Conservation (phyloP, 2,113 vertebrate genomes). For the Mastomys natalensis region DNA sequence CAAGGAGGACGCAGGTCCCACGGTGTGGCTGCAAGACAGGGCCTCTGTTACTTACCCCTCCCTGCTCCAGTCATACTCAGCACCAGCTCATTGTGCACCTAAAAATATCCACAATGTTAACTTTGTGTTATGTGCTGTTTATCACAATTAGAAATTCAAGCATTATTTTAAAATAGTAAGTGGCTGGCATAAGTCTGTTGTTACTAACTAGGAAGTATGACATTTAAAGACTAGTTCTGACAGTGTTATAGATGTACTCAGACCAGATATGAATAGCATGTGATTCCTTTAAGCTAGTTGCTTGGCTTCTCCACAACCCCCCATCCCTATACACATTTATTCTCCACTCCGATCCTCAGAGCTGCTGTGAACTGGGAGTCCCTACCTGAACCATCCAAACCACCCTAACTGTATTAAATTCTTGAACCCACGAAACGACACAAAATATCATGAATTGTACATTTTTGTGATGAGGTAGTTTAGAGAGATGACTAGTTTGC, state of each 20-base stretch:
- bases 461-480: background rate
- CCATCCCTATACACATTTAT: background rate
- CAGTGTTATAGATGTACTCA: background rate
- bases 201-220: background rate
- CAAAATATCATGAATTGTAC: background rate
- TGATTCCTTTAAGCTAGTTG: background rate
- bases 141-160: background rate
- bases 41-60: background rate
- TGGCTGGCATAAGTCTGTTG: background rate
- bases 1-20: background rate
- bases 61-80: background rate
- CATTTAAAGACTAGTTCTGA: background rate
- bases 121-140: background rate
- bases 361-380: background rate
- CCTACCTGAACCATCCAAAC: no score
- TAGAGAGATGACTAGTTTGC: background rate
- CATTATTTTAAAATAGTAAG: background rate
- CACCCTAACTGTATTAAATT: background rate
- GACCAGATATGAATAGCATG: background rate
- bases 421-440: background rate
- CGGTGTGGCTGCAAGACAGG: background rate
- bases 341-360: background rate
- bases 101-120: background rate
- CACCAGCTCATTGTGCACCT: background rate
- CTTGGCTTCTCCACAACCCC: background rate